These are phyloP conservation scores for Rhingia rostrata DNA, from an alignment of 2,888 invertebrate species.

Conservation along the genomic window DNA sequence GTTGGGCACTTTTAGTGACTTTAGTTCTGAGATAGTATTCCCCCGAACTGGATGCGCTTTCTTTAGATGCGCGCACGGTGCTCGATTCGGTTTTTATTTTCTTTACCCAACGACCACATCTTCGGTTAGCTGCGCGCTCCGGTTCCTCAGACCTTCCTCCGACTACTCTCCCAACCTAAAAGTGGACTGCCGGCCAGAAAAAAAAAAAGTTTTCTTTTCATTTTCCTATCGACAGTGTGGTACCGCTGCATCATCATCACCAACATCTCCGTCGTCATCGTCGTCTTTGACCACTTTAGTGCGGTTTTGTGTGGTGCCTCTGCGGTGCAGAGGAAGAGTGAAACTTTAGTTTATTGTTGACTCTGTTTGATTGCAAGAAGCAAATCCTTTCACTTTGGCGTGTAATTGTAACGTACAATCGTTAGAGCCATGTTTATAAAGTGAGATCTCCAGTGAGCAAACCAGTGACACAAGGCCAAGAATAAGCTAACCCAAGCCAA, in stretches of 20 bases:
- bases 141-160: constrained; percentile 31
- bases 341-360: constrained; percentile 58
- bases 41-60: constrained; percentile 78
- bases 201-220: constrained; percentile 50
- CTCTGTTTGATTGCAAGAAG: constrained; percentile 39
- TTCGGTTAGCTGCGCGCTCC: constrained; percentile 73
- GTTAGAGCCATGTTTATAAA: constrained; percentile 62
- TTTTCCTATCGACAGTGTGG: constrained; percentile 36
- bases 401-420: constrained; percentile 47
- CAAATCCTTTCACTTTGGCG: constrained; percentile 71
- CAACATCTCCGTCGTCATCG: constrained; percentile 40
- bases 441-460: constrained; percentile 37
- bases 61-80: constrained; percentile 72
- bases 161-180: background rate
- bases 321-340: constrained; percentile 54
- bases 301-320: constrained; percentile 2
- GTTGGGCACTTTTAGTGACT: constrained; percentile 77
- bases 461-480: constrained; percentile 48
- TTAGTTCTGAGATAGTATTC: constrained; percentile 82
- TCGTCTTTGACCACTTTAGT: constrained; percentile 50
- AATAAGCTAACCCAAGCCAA: constrained; percentile 1
- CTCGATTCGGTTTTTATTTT: constrained; percentile 54
- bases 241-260: constrained; percentile 47
- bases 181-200: constrained; percentile 23
- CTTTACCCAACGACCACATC: constrained; percentile 46